Base-by-base conservation (phyloP, 2,888 invertebrate species). In the Tipula unca region DNA sequence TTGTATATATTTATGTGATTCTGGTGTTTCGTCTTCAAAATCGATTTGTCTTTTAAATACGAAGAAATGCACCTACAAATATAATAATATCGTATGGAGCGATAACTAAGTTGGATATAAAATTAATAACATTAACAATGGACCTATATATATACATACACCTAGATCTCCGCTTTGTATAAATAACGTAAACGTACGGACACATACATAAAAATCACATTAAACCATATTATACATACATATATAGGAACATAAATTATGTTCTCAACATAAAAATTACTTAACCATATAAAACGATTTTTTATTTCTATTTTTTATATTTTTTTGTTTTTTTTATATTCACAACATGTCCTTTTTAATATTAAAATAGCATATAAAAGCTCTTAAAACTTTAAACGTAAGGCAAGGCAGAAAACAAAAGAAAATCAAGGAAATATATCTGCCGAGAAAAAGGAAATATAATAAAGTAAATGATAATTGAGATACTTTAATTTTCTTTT, bases 221-320 rank as follows among this genome's bases (percentile, higher is more conserved):
- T 39, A 39, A 39, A 39, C 39, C n/a, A n/a, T n/a, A n/a, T n/a
- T 36, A 36, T 48, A n/a, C n/a, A 17, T n/a, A 48, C 48, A 48
- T 17, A 48, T 48, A 3, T 48, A 14, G 39, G 2, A 39, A 1
- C n/a, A 69, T 69, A 69, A 69, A 69, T 69, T 69, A 25, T 69
- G 69, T 69, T 69, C 25, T 69, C 69, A 69, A 69, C 69, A 69
- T 69, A 69, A 69, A 48, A 69, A 69, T 69, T 69, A 69, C 25
- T 69, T 69, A 69, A 69, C 69, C 69, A 69, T 25, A 69, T 69
- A 69, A 69, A 69, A 69, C 69, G 69, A 69, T 69, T 69, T 69
- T 20, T 48, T 48, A 13, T 39, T 39, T n/a, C n/a, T n/a, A n/a
- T n/a, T n/a, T n/a, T n/a, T n/a, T n/a, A n/a, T n/a, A n/a, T n/a